These are phyloP conservation scores for Drosophila subquinaria DNA, from an alignment of 2,888 invertebrate species.

Conservation along the genomic window DNA sequence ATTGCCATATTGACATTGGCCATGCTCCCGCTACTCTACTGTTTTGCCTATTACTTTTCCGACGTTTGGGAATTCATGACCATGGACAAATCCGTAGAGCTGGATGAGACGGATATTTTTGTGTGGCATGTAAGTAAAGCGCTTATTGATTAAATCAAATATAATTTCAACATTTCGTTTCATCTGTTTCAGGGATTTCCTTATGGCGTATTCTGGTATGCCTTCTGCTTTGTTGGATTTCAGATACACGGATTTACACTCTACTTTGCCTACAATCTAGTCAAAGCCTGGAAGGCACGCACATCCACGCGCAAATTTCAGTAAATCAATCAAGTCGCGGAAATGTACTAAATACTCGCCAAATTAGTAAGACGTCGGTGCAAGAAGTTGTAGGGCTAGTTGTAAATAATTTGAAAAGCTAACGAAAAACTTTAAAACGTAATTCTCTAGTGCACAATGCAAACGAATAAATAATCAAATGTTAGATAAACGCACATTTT, in stretches of 20 bases:
- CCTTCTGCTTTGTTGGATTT: slow-evolving; percentile 93
- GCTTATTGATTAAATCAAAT: not conserved
- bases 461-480: slow-evolving; percentile 59
- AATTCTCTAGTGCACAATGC: slow-evolving; percentile 64
- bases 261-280: slow-evolving; percentile 93
- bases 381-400: slow-evolving; percentile 65
- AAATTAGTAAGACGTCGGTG: slow-evolving; percentile 65
- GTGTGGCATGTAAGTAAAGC: slow-evolving; percentile 92
- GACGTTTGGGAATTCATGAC: slow-evolving; percentile 93
- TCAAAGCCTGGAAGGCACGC: slow-evolving; percentile 93
- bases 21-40: slow-evolving; percentile 92
- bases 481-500: slow-evolving; percentile 72
- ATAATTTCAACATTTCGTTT: not conserved
- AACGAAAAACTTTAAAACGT: slow-evolving; percentile 23
- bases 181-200: slow-evolving; percentile 90
- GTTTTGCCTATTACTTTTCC: slow-evolving; percentile 92
- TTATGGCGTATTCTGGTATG: slow-evolving; percentile 96
- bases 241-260: slow-evolving; percentile 96
- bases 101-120: slow-evolving; percentile 89
- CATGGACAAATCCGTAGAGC: slow-evolving; percentile 86
- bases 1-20: slow-evolving; percentile 92
- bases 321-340: slow-evolving; percentile 80
- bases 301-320: slow-evolving; percentile 90
- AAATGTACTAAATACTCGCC: slow-evolving; percentile 74
- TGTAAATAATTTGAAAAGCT: slow-evolving; percentile 73